Evolutionary conservation across 1,140 invertebrate species (phyloP), one percentile per base, ranked within the genome.

Genomic region (Lepidurus packardi): DNA sequence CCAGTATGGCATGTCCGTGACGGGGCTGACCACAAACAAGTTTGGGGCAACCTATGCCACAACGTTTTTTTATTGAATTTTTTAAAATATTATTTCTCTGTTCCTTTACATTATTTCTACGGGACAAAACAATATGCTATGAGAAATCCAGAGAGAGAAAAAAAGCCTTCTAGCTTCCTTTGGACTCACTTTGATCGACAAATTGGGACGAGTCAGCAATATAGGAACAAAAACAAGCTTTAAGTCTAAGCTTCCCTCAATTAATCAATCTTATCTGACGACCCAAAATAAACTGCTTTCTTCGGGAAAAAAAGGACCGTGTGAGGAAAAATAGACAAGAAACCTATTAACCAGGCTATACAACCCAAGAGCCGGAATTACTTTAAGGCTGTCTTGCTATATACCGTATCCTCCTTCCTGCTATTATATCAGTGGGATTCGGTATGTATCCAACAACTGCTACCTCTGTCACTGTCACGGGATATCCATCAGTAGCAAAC

Each of bases 161-260:
- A 65, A 65, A 65, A 21, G 13, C 13, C 8, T 21, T n/a, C 0
- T 21, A 65, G 47, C 16, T 65, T 34, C 34, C 53, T 65, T 65
- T 21, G 21, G 53, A 65, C 53, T 65, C 13, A 21, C n/a, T 65
- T 65, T 13, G 53, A 9, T 21, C 53, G 53, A 65, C 53, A 65
- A 65, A n/a, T 65, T 65, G 53, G 53, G 53, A 13, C 16, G 53
- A 65, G 53, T 65, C 53, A 65, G 53, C 53, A 65, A 65, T 65
- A n/a, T 21, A 16, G 53, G 53, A 65, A 21, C 34, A 16, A 65
- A 65, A 65, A n/a, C 53, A 65, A 65, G 53, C 16, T 65, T 4
- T 65, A 65, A 65, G 53, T 21, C 53, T 65, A 65, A 65, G 53
- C 53, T 65, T 21, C 10, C n/a, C 21, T 9, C 53, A 65, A n/a